phyloP scores from a whole-genome alignment of 2,113 vertebrate genomes.

The Anser cygnoides region DNA sequence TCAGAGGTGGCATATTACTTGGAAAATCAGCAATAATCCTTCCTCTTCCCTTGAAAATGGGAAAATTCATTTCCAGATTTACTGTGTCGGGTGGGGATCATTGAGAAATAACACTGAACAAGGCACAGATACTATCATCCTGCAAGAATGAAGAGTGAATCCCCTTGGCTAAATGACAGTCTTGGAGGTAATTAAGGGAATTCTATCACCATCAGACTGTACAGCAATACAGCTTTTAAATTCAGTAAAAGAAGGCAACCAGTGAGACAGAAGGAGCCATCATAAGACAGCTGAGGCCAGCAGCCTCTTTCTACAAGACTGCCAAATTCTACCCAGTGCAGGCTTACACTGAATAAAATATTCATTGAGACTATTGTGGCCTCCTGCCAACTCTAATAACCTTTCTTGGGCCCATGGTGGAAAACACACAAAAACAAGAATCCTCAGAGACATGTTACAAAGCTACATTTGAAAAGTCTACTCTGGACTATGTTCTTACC shows the following conservation, averaged over 20 bases:
- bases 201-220: not conserved
- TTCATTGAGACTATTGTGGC: not conserved
- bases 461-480: not conserved
- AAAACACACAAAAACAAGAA: conserved; percentile 1
- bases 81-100: not conserved
- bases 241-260: not conserved
- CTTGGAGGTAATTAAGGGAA: not conserved
- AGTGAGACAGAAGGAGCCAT: not conserved
- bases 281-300: not conserved
- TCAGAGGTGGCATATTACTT: not conserved
- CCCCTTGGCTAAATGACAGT: not conserved
- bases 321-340: not conserved
- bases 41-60: not conserved
- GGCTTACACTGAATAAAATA: conserved; percentile 20
- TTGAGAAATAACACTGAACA: not conserved
- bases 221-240: not conserved
- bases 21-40: not conserved
- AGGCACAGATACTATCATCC: not conserved
- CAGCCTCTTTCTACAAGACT: not conserved
- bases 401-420: not conserved
- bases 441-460: not conserved
- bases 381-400: conserved; percentile 26
- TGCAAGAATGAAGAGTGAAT: conserved; percentile 5
- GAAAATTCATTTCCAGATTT: not conserved
- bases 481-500: not conserved